Evolutionary conservation across 2,113 vertebrate species (phyloP).

Genomic region (Columbina picui): DNA sequence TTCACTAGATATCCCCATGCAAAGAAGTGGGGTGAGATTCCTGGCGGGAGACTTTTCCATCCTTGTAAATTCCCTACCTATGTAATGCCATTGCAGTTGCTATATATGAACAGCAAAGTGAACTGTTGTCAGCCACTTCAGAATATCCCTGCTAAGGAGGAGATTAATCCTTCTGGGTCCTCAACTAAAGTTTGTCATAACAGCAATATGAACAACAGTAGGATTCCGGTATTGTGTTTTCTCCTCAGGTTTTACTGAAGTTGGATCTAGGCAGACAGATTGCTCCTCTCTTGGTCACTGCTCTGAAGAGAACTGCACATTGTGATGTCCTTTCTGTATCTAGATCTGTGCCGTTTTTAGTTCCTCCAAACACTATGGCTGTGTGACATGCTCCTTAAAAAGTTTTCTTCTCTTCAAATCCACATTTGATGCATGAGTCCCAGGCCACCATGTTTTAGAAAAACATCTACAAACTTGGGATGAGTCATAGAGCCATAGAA

Average conservation of each 20-base stretch:
- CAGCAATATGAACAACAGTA: not conserved
- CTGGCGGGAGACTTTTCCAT: not conserved
- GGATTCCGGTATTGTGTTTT: not conserved
- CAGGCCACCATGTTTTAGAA: not conserved
- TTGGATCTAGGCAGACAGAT: not conserved
- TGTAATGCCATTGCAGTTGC: not conserved
- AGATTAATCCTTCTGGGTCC: not conserved
- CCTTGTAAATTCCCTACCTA: not conserved
- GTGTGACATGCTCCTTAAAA: not conserved
- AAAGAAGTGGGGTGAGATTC: not conserved
- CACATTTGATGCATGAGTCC: not conserved
- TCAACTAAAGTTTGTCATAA: not conserved
- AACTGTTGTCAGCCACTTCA: constrained; percentile 4
- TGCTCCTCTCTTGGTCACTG: not conserved
- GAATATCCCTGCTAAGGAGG: not conserved
- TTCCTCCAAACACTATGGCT: not conserved
- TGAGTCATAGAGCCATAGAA: too few relatives aligned
- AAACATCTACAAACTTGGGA: not conserved
- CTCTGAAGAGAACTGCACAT: not conserved
- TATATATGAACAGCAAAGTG: not conserved
- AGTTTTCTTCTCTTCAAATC: not conserved
- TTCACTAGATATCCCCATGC: not conserved
- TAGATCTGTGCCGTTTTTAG: not conserved
- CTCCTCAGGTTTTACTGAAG: not conserved
- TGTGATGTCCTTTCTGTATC: not conserved